phyloP scores from a whole-genome alignment of 2,797 vertebrate species.

The Muscicapa comitata region DNA sequence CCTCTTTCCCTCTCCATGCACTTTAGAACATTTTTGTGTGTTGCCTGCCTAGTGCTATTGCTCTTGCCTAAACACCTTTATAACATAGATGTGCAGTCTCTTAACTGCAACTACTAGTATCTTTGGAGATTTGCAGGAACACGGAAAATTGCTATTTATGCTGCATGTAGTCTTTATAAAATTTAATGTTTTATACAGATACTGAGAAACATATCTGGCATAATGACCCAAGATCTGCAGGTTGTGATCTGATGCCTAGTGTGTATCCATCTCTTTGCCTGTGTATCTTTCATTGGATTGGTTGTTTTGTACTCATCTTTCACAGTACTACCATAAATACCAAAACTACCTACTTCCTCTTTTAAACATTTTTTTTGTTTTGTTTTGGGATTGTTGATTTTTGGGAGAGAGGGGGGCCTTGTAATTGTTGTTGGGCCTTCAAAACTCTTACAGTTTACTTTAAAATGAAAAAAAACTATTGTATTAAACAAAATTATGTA shows the following conservation, averaged over 20 bases:
- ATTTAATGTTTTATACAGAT: neutral
- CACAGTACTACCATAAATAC: neutral
- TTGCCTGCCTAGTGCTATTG: neutral
- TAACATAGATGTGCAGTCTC: neutral
- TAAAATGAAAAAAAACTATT: neutral
- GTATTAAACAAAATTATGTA: neutral
- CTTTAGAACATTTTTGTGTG: neutral
- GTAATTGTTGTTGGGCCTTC: neutral
- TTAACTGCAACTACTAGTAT: neutral
- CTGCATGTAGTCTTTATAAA: neutral
- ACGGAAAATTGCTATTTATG: neutral
- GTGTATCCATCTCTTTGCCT: neutral
- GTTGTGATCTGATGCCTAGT: neutral
- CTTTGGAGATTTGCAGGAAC: neutral
- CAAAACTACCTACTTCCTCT: neutral
- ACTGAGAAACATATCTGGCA: neutral
- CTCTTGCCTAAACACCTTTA: neutral
- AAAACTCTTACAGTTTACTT: neutral
- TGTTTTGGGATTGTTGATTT: neutral
- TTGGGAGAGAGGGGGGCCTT: rapidly evolving
- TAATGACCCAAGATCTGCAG: neutral
- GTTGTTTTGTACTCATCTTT: neutral
- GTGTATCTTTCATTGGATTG: neutral
- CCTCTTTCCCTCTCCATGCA: neutral
- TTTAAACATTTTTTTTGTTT: neutral